phyloP scores from a whole-genome alignment of 2,113 vertebrate genomes.

The Bos javanicus region DNA sequence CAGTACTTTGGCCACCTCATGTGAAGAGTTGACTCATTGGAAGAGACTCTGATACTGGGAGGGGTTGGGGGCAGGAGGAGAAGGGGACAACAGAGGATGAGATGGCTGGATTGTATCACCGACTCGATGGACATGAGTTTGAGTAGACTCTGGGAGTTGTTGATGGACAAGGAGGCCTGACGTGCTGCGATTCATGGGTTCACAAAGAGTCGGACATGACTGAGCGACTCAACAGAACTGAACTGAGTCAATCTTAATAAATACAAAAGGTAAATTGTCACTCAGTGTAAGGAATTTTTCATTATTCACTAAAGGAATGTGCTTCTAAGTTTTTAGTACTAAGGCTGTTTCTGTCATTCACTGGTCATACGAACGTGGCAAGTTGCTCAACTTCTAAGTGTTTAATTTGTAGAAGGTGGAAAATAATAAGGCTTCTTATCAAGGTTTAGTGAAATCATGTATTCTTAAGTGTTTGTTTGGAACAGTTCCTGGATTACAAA shows the following conservation, averaged over 20 bases:
- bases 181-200: no score
- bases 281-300: neutral
- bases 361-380: neutral
- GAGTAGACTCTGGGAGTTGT: no score
- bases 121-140: no score
- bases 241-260: neutral
- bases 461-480: neutral
- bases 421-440: neutral
- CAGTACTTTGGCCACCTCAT: no score
- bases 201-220: no score
- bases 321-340: neutral
- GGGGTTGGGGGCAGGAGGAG: no score
- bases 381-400: neutral
- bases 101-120: no score
- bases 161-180: no score
- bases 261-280: neutral
- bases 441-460: conserved; percentile 14
- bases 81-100: no score
- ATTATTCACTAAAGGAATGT: neutral
- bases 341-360: neutral
- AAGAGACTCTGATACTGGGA: no score
- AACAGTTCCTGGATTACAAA: neutral
- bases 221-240: no score
- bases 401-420: neutral
- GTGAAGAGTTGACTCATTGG: fast-evolving